Conservation (phyloP, 2,113 vertebrate species). For the Scomber japonicus region DNA sequence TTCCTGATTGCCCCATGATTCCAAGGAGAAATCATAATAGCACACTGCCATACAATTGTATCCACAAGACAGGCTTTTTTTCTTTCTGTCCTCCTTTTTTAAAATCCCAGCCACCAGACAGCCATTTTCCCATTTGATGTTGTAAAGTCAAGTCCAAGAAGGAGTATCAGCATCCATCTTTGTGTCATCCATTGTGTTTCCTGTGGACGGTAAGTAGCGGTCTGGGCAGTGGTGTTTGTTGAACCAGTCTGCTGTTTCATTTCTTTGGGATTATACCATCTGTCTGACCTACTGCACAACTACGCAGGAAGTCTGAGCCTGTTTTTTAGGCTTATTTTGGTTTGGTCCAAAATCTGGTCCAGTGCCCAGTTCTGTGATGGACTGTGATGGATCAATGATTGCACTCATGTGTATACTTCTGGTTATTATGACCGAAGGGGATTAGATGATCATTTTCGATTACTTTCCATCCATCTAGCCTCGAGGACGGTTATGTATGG, state of each 20-base stretch:
- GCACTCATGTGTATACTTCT: not conserved
- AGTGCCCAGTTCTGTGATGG: not conserved
- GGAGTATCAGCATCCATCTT: constrained; percentile 18
- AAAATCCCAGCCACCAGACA: not conserved
- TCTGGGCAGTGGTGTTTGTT: not conserved
- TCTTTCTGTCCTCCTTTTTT: not conserved
- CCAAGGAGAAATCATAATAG: constrained; percentile 50
- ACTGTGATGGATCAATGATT: constrained; percentile 5
- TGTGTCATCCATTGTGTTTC: constrained; percentile 11
- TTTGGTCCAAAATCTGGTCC: not conserved
- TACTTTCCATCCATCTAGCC: not conserved
- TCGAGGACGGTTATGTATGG: not conserved
- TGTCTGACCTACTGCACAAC: not conserved
- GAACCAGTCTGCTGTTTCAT: not conserved
- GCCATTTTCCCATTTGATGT: constrained; percentile 9
- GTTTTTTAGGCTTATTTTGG: not conserved
- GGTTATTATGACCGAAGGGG: not conserved
- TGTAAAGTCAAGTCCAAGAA: constrained; percentile 6
- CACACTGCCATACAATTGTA: constrained; percentile 16
- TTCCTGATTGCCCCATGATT: constrained; percentile 49
- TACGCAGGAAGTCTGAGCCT: not conserved
- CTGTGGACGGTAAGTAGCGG: constrained; percentile 4
- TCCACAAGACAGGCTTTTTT: constrained; percentile 7
- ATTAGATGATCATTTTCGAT: not conserved
- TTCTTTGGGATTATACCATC: not conserved